Evolutionary conservation across 2,797 vertebrate genomes (phyloP).

Genomic region (Galaxias olidus): DNA sequence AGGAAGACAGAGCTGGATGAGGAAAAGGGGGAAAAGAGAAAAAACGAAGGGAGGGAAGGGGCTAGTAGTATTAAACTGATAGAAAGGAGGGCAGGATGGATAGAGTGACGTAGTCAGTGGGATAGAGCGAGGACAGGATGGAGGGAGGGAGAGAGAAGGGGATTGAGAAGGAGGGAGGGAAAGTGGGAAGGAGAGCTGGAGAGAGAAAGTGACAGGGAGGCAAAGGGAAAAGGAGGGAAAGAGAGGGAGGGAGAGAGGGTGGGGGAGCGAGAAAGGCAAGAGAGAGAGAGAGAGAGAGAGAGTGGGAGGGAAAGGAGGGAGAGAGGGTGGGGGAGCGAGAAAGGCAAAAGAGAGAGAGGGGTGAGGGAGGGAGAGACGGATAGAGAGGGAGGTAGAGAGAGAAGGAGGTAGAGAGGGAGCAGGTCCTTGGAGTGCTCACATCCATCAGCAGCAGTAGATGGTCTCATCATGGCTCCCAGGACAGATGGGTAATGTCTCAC

Average conservation of each 20-base stretch:
- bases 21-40: neutral
- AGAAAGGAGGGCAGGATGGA: too few relatives aligned
- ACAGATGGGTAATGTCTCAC: constrained; percentile 62
- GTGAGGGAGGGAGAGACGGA: constrained; percentile 4
- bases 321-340: neutral
- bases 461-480: constrained; percentile 50
- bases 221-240: neutral
- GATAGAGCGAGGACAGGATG: too few relatives aligned
- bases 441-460: constrained; percentile 43
- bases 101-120: too few relatives aligned
- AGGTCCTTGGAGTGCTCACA: constrained; percentile 37
- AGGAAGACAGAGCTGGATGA: too few relatives aligned
- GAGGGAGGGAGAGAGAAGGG: neutral
- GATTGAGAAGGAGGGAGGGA: neutral
- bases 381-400: constrained; percentile 1
- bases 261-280: neutral
- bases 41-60: too few relatives aligned
- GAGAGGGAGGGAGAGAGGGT: constrained; percentile 1
- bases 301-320: neutral
- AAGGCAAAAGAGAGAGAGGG: neutral
- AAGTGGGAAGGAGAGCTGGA: neutral
- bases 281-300: neutral
- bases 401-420: neutral
- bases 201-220: constrained; percentile 3
- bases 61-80: too few relatives aligned